Percentiles rank a stretch among this genome's conserved stretches.
These are phyloP conservation scores for Tenualosa thibaudeaui DNA, from an alignment of 2,797 vertebrate genomes.

Conservation along the genomic window DNA sequence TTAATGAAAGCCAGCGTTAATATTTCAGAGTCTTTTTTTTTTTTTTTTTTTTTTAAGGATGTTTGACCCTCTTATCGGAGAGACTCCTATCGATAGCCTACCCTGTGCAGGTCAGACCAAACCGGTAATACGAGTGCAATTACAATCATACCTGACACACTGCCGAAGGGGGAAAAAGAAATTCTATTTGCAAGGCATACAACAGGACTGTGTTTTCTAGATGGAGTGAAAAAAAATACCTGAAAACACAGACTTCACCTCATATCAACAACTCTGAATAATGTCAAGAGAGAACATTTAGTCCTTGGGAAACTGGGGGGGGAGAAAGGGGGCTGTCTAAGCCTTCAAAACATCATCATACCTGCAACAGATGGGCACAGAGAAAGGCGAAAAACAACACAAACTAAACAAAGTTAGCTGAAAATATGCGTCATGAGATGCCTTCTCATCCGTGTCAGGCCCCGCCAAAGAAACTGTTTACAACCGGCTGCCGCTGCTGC, in stretches of 20 bases:
- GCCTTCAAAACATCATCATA: not conserved
- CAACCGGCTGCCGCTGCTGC: conserved; percentile 32
- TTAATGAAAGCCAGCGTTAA: conserved; percentile 52
- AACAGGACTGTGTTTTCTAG: not conserved
- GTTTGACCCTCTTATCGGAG: conserved; percentile 47
- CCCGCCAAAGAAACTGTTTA: conserved; percentile 54
- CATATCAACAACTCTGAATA: not conserved
- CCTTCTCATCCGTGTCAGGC: conserved; percentile 38
- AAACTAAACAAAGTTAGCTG: conserved; percentile 67
- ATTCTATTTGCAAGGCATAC: not conserved
- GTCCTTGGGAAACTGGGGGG: not conserved
- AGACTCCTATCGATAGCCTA: not conserved
- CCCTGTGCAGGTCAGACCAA: not conserved
- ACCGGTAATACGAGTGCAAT: not conserved
- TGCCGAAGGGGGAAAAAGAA: not conserved
- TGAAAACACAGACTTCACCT: not conserved
- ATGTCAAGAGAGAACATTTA: not conserved
- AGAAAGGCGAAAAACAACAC: conserved; percentile 36
- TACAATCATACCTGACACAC: not conserved
- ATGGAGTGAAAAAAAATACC: not conserved
- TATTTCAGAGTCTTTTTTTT: conserved; percentile 34
- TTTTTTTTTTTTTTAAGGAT: conserved; percentile 30
- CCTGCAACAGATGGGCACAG: conserved; percentile 23
- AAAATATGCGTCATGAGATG: conserved; percentile 61
- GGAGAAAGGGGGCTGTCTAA: not conserved